A percentile compares a stretch with the other conserved stretches of the same genome.
Conservation (phyloP, 2,113 vertebrate species). For the Geococcyx californianus region DNA sequence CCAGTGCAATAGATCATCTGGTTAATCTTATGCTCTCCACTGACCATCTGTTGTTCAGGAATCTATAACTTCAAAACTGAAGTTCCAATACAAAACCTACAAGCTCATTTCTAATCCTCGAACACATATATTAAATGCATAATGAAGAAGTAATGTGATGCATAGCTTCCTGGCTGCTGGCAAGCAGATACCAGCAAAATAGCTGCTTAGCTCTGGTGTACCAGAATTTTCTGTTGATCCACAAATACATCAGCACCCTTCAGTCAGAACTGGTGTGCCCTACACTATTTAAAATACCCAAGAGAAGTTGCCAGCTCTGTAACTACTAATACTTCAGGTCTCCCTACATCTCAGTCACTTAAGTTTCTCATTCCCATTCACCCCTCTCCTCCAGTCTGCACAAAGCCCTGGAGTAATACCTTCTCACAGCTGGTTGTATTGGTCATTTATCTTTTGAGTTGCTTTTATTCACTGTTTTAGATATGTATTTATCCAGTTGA, state of each 20-base stretch:
- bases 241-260: neutral
- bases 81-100: neutral
- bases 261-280: neutral
- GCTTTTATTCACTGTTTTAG: neutral
- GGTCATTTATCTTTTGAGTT: neutral
- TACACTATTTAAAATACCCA: neutral
- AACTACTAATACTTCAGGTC: neutral
- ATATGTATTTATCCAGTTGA: neutral
- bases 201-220: neutral
- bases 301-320: neutral
- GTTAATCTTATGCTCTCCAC: neutral
- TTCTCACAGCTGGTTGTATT: neutral
- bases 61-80: neutral
- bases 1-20: neutral
- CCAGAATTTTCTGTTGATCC: neutral
- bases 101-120: neutral
- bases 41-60: neutral
- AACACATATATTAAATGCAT: neutral
- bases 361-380: neutral
- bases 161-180: neutral
- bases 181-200: neutral
- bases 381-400: neutral
- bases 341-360: neutral
- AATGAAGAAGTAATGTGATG: fast-evolving
- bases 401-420: fast-evolving